Evolutionary conservation across 2,888 invertebrate genomes (phyloP).

Genomic region (Bimastos eiseni): DNA sequence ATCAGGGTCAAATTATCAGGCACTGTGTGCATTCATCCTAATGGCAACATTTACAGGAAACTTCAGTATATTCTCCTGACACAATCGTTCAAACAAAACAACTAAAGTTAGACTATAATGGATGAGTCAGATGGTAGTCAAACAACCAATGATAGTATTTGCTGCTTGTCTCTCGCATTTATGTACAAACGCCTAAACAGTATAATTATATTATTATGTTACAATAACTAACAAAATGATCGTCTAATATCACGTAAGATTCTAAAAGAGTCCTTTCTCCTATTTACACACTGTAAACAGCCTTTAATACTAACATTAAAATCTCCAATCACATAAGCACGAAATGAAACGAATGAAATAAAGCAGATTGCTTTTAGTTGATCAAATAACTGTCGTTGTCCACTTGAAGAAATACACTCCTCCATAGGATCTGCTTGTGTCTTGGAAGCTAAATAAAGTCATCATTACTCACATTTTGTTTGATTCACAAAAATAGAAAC

Average conservation of each 20-base stretch:
- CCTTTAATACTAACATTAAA: too few species aligned
- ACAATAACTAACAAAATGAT: conserved; percentile 13
- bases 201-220: background rate
- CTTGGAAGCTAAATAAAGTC: too few species aligned
- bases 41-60: conserved; percentile 2
- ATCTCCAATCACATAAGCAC: background rate
- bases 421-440: too few species aligned
- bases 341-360: background rate
- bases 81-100: background rate
- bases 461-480: too few species aligned
- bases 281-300: background rate
- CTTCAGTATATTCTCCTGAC: background rate
- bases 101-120: background rate
- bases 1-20: too few species aligned
- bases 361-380: too few species aligned
- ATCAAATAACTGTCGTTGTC: too few species aligned
- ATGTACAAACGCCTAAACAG: background rate
- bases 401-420: too few species aligned
- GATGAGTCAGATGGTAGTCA: too few species aligned
- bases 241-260: background rate
- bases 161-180: conserved; percentile 6
- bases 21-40: background rate
- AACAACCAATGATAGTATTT: background rate
- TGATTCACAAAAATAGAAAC: too few species aligned
- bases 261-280: background rate